Evolutionary conservation across 2,888 invertebrate genomes (phyloP), one percentile per base, ranked within the genome.

Genomic region (Rhimphoctona megacephalus): DNA sequence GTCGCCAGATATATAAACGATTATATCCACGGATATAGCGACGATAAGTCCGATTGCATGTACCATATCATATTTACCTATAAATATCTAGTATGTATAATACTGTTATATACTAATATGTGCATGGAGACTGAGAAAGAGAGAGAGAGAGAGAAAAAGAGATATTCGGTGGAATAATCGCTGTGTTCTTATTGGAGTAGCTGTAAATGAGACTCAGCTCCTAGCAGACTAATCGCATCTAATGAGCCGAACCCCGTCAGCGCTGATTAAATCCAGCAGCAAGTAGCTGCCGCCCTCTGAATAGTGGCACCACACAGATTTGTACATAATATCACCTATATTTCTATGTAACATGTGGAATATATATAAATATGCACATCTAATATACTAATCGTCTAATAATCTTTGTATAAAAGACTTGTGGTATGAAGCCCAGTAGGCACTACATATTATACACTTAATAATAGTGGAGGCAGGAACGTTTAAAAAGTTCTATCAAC

Each of bases 211-310:
- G 77, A 70, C 82, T 89, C 88, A 87, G 87, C 86, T 54, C 54
- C 86, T 85, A 85, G 90, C 89, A 89, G 90, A 89, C 92, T 92
- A 92, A 92, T 92, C 92, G 92, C 89, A 88, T 91, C 92, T 92
- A 92, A 92, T 92, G 92, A 92, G 91, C 89, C 90, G 89, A 90
- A 89, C 88, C 89, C 89, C 88, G 90, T 90, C 90, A 90, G 87
- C 90, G 88, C 85, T 89, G 92, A 92, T 92, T 92, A 89, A 88
- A 88, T 85, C 83, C 88, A 85, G 72, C 86, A 87, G 82, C 43
- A 70, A 54, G 33, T 78, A 36, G 22, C 2, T 52, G 4, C 14
- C 49, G 9, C 7, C 19, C 36, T 39, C 54, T 52, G 25, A 25
- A 57, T 36, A 57, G 46, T 43, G 17, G 39, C n/a, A 39, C 73